Conservation (phyloP, 2,113 vertebrate species). For the Salvelinus namaycush region DNA sequence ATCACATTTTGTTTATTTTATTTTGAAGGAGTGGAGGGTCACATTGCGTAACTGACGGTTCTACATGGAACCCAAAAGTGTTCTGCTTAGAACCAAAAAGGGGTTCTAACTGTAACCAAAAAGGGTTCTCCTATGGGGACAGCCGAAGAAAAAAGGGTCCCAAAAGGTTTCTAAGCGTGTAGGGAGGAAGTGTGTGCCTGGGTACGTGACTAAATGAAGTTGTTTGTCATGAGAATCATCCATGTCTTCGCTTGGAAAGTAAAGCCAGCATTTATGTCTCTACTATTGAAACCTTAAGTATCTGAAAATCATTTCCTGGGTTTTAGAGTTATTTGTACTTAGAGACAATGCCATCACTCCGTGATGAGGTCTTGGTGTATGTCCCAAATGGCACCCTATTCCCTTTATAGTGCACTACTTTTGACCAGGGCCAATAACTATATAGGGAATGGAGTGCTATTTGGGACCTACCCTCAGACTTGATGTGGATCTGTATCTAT, state of each 20-base stretch:
- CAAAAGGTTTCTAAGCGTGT: background rate
- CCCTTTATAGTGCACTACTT: no score
- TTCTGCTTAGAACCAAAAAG: no score
- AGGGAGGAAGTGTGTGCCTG: background rate
- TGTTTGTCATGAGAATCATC: background rate
- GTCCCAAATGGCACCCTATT: no score
- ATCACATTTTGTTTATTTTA: no score
- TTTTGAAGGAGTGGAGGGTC: background rate
- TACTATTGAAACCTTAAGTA: background rate
- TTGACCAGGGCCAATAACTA: no score
- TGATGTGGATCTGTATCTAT: background rate
- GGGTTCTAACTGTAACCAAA: no score
- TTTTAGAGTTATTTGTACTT: background rate
- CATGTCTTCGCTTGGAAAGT: slow-evolving; percentile 13
- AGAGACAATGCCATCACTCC: background rate
- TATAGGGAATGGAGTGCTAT: no score
- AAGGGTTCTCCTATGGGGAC: no score
- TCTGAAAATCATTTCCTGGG: background rate
- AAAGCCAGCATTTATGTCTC: background rate
- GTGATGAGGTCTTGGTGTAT: slow-evolving; percentile 1
- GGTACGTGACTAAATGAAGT: slow-evolving; percentile 2
- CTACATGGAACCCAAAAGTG: no score
- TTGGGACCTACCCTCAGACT: no score
- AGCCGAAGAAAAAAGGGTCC: no score
- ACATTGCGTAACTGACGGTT: background rate